Percentiles rank a stretch among this genome's conserved stretches.
Evolutionary conservation across 2,113 vertebrate genomes (phyloP).

Genomic region (Cacatua alba): DNA sequence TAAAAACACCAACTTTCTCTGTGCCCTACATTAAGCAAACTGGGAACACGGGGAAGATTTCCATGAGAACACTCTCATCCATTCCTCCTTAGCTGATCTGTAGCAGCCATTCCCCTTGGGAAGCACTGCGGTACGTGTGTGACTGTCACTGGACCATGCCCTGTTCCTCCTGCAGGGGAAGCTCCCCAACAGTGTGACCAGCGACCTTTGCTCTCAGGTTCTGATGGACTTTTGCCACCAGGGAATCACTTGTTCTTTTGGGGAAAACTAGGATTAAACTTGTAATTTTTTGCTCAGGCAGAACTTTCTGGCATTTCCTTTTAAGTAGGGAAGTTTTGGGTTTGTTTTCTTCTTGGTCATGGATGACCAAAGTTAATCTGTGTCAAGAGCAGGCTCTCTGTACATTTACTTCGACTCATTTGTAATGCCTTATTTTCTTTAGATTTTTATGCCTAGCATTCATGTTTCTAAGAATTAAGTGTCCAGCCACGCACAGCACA

Average conservation of each 20-base stretch:
- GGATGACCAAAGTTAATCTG: background rate
- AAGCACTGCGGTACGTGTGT: background rate
- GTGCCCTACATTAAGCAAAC: background rate
- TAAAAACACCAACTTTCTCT: background rate
- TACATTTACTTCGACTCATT: conserved; percentile 13
- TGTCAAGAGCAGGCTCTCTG: conserved; percentile 61
- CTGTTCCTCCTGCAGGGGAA: background rate
- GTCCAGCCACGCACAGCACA: conserved; percentile 36
- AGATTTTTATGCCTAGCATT: conserved; percentile 49
- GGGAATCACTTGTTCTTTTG: conserved; percentile 45
- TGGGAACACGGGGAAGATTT: background rate
- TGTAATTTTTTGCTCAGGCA: conserved; percentile 61
- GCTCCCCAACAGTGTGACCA: background rate
- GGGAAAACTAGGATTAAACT: background rate
- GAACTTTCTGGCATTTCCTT: conserved; percentile 47
- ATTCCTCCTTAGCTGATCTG: background rate
- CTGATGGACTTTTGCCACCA: conserved; percentile 54
- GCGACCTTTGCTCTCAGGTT: conserved; percentile 65
- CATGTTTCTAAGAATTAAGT: conserved; percentile 4
- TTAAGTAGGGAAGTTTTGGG: background rate
- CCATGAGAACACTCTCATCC: background rate
- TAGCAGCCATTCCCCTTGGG: background rate
- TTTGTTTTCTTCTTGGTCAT: background rate
- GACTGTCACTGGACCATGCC: background rate
- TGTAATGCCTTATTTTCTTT: conserved; percentile 61